Conservation (phyloP, 1,140 invertebrate genomes). For the Drosophila saltans region DNA sequence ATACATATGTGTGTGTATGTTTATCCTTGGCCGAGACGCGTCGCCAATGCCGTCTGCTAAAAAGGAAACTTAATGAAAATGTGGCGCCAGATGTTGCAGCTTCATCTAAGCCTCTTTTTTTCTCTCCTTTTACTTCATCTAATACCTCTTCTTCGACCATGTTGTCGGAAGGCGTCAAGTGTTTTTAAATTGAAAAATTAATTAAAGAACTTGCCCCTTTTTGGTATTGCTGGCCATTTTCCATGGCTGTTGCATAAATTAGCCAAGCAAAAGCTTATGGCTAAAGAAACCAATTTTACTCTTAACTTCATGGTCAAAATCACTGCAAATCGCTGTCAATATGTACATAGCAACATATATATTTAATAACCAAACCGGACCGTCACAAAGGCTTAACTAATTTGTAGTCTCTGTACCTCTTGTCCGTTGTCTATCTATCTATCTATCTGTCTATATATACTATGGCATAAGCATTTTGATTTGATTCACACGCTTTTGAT, state of each 20-base stretch:
- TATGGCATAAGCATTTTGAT: conserved; percentile 31
- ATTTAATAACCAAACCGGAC: conserved; percentile 47
- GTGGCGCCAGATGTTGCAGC: conserved; percentile 55
- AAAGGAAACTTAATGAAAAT: conserved; percentile 65
- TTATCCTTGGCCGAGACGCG: conserved; percentile 36
- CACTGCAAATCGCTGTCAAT: conserved; percentile 76
- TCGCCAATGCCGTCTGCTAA: conserved; percentile 12
- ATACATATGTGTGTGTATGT: neutral
- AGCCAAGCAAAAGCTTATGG: conserved; percentile 72
- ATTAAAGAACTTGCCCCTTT: conserved; percentile 62
- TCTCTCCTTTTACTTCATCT: neutral
- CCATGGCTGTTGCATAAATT: conserved; percentile 53
- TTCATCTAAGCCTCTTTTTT: neutral
- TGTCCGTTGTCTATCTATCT: neutral
- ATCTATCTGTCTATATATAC: neutral
- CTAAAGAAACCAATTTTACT: conserved; percentile 47
- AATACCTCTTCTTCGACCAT: conserved; percentile 12
- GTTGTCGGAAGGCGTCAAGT: conserved; percentile 47
- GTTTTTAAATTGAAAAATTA: conserved; percentile 73
- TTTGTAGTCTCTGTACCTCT: conserved; percentile 42
- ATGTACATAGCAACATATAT: conserved; percentile 29
- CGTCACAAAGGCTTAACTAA: conserved; percentile 62
- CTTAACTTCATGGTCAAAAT: conserved; percentile 68
- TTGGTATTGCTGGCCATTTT: conserved; percentile 3
- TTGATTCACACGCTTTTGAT: conserved; percentile 77